phyloP scores from a whole-genome alignment of 2,113 vertebrate species.

The Pangasianodon hypophthalmus region DNA sequence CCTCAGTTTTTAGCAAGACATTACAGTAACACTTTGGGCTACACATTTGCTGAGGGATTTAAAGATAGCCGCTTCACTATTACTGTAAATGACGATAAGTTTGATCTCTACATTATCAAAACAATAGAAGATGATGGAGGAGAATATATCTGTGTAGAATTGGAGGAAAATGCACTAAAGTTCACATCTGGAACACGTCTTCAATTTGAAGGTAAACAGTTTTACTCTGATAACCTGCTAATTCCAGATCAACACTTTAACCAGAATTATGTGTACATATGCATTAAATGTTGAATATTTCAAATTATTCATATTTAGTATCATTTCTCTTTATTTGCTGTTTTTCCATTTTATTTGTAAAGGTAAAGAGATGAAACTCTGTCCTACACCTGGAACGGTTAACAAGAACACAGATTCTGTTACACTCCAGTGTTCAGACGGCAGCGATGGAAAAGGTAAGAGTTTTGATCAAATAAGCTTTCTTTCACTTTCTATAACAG shows the following conservation, averaged over 20 bases:
- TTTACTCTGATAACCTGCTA: neutral
- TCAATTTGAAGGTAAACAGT: too few relatives aligned
- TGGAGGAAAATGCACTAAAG: neutral
- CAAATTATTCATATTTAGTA: neutral
- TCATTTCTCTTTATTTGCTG: neutral
- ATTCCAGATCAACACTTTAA: neutral
- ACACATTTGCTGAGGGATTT: neutral
- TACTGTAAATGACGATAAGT: neutral
- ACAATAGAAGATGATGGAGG: neutral
- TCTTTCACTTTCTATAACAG: too few relatives aligned
- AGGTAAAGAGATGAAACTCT: neutral
- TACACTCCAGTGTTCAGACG: too few relatives aligned
- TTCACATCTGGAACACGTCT: slow-evolving; percentile 5
- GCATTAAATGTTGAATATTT: slow-evolving; percentile 9
- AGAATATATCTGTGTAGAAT: neutral
- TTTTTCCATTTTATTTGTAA: neutral
- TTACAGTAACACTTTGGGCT: neutral
- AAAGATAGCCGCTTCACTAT: neutral
- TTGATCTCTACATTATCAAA: neutral
- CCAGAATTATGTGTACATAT: neutral
- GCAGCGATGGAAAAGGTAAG: too few relatives aligned
- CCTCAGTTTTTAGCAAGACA: neutral
- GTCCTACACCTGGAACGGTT: neutral
- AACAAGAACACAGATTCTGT: neutral
- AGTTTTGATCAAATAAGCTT: too few relatives aligned